Conservation (phyloP, 2,113 vertebrate species). For the human (Homo sapiens) region DNA sequence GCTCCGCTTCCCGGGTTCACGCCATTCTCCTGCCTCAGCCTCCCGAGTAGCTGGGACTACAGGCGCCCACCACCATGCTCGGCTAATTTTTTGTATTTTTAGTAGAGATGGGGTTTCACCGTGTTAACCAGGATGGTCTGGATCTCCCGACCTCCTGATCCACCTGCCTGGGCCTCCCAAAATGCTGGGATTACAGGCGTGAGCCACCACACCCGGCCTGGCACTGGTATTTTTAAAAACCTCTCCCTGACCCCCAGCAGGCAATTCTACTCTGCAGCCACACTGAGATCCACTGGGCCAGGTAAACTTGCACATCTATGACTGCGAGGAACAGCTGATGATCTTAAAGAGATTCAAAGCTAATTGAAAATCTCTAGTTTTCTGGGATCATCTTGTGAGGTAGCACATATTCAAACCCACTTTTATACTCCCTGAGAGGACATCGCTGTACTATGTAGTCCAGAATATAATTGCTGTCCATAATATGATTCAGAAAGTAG, state of each 20-base stretch:
- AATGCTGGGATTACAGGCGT: too few species aligned
- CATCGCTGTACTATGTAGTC: not conserved
- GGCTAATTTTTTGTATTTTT: too few species aligned
- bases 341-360: not conserved
- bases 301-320: not conserved
- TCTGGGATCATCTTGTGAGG: not conserved
- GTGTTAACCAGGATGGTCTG: too few species aligned
- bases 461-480: not conserved
- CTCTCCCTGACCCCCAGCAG: too few species aligned
- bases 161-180: too few species aligned
- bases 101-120: too few species aligned
- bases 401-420: not conserved
- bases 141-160: too few species aligned
- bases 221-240: not conserved
- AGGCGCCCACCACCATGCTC: too few species aligned
- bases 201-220: too few species aligned
- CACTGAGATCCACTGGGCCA: not conserved
- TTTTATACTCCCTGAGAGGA: not conserved
- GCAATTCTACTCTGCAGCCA: not conserved
- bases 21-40: too few species aligned
- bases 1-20: too few species aligned
- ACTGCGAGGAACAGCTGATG: not conserved
- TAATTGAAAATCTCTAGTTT: not conserved
- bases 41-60: too few species aligned
- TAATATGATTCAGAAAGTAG: not conserved